Base-by-base conservation (phyloP, 1,140 invertebrate genomes). In the Glomeris maerens region DNA sequence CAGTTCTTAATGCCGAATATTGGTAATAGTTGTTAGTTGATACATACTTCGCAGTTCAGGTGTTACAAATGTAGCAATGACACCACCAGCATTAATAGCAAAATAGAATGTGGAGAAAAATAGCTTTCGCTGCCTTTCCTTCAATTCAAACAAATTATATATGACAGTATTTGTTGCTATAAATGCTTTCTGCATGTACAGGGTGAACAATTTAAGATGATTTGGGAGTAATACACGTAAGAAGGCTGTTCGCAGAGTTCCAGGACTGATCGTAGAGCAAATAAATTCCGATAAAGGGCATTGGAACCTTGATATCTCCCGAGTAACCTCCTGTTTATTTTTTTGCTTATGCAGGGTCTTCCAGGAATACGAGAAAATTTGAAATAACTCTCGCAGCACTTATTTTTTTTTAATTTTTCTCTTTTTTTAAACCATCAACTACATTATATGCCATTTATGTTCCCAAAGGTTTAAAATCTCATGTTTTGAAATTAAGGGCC, bases 1-100 rank as follows among this genome's bases (percentile, higher is more conserved):
- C n/a, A n/a, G n/a, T n/a, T n/a, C n/a, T 2, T 23, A 55, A 47
- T 55, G 20, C 25, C 5, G 10, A 27, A 5, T 17, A 22, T 52
- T 49, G 22, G 2, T 14, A 42, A 13, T 4, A 26, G 45, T 36
- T 50, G 27, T 28, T 22, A 14, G 22, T 49, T 29, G n/a, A 28
- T 28, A 25, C 36, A 56, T 53, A 53, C 64, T 59, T 45, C 68
- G 57, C 7, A 70, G 54, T 47, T 70, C 57, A 10, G 68, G 68
- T 31, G 68, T 72, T 2, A 72, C 20, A 17, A 66, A 50, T 4
- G 68, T 72, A 17, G 70, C 68, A 4, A 70, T 25, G 7, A 71
- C 51, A 39, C 62, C 64, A 10, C 66, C 66, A 52, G 54, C 58
- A 50, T 67, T 67, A 40, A 67, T 68, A 7, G 62, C 54, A 50